Conservation (phyloP, 2,797 vertebrate species). For the Pantherophis vulpinus region DNA sequence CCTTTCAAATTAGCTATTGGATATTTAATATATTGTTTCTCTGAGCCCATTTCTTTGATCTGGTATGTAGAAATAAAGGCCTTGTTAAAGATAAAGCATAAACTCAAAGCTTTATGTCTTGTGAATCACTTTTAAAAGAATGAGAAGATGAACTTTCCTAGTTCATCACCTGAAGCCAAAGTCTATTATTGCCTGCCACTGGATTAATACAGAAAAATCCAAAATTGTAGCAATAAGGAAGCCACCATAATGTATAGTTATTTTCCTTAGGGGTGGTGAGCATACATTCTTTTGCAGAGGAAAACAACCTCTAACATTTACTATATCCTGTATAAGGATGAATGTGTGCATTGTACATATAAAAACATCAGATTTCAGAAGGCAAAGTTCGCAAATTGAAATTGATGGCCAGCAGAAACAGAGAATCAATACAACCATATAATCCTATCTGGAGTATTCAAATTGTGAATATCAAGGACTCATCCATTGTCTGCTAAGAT, state of each 20-base stretch:
- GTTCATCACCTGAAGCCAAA: conserved; percentile 28
- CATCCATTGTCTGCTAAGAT: conserved; percentile 45
- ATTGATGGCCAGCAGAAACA: conserved; percentile 52
- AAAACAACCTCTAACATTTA: conserved; percentile 46
- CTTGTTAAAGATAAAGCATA: conserved; percentile 35
- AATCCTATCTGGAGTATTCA: conserved; percentile 38
- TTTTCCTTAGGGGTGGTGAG: conserved; percentile 39
- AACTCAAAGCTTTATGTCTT: conserved; percentile 47
- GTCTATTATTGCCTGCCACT: conserved; percentile 49
- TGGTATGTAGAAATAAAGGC: conserved; percentile 39
- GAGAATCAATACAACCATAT: conserved; percentile 6
- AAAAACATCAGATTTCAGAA: conserved; percentile 50
- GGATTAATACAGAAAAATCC: conserved; percentile 47
- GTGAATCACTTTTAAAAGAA: conserved; percentile 12
- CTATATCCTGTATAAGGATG: conserved; percentile 37
- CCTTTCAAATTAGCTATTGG: neutral
- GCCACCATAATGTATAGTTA: conserved; percentile 43
- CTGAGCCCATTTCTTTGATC: neutral
- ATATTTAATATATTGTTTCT: neutral
- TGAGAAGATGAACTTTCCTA: conserved; percentile 26
- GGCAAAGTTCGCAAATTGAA: conserved; percentile 57
- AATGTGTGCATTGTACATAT: conserved; percentile 41
- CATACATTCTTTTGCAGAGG: conserved; percentile 32
- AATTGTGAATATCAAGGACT: conserved; percentile 49
- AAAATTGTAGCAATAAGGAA: conserved; percentile 35